Evolutionary conservation across 2,113 vertebrate species (phyloP), one percentile per base, ranked within the genome.

Genomic region (Tauraco erythrolophus): DNA sequence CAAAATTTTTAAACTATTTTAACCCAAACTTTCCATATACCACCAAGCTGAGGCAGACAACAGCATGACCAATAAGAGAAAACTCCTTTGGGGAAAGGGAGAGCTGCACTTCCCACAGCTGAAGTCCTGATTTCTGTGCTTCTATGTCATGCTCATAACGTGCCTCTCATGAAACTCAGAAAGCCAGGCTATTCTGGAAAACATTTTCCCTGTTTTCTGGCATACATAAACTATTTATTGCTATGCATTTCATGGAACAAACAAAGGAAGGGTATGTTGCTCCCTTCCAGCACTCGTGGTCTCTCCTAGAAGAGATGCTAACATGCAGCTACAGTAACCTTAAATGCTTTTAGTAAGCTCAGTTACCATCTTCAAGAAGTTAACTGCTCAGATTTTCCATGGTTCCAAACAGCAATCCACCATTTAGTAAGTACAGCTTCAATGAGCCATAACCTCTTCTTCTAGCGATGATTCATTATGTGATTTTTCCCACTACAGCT

Each of bases 71-170:
- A 61, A 10, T 16, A 78, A 48, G 15, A 72, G 19, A 72, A 61
- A 79, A 33, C 9, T 30, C 25, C 27, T 60, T 30, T 30, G 22
- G 11, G 21, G 19, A 43, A 56, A 75, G 35, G 24, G 8, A 71
- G n/a, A 53, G 39, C 27, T 56, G 51, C 21, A 41, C 18, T 92
- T 78, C 46, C 37, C 71, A 71, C n/a, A 41, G 50, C 65, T 78
- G 24, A 64, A 46, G 37, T 31, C 33, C 33, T 39, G 17, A 39
- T 22, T 58, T 65, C 33, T 27, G 10, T 39, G 15, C 23, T 79
- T 70, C 43, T 51, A 1, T 15, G 19, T 43, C n/a, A 24, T 1
- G 1, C 9, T 66, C 30, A 39, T 51, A 41, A 35, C 0, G 0
- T 5, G 15, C 21, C 45, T 17, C 35, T 45, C 7, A 4, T 18